Evolutionary conservation across 2,888 invertebrate species (phyloP).

Genomic region (Drosophila crucigera): DNA sequence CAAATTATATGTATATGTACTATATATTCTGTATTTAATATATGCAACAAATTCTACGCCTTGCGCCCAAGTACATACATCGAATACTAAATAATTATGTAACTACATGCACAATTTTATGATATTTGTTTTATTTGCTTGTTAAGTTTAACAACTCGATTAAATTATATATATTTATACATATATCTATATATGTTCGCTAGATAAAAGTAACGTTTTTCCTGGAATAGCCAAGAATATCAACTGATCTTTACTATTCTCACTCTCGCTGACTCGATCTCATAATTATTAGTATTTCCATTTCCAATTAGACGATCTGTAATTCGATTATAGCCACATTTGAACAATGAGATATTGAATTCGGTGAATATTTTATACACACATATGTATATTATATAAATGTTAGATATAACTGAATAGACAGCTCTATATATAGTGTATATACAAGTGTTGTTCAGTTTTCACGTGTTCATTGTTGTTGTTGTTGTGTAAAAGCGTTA

Average conservation of each 20-base stretch:
- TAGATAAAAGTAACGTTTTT: constrained; percentile 34
- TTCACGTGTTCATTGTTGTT: constrained; percentile 33
- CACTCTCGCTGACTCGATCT: neutral
- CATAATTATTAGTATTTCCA: neutral
- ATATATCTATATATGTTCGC: constrained; percentile 5
- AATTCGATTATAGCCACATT: neutral
- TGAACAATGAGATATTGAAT: constrained; percentile 35
- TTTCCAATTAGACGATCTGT: neutral
- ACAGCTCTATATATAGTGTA: constrained; percentile 62
- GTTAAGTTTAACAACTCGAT: constrained; percentile 23
- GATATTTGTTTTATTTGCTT: constrained; percentile 4
- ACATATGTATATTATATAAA: constrained; percentile 21
- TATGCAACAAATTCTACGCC: constrained; percentile 60
- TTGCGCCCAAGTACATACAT: constrained; percentile 39
- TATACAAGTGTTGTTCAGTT: constrained; percentile 61
- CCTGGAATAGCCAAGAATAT: constrained; percentile 27
- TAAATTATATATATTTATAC: constrained; percentile 20
- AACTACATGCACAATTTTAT: constrained; percentile 40
- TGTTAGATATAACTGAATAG: constrained; percentile 26
- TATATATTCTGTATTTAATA: constrained; percentile 25
- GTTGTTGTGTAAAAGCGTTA: constrained; percentile 35
- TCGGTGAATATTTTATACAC: constrained; percentile 30
- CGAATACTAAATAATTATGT: constrained; percentile 43
- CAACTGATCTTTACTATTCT: constrained; percentile 16
- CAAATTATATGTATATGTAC: constrained; percentile 32